Evolutionary conservation across 2,113 vertebrate genomes (phyloP).

Genomic region (Prionailurus bengalensis): DNA sequence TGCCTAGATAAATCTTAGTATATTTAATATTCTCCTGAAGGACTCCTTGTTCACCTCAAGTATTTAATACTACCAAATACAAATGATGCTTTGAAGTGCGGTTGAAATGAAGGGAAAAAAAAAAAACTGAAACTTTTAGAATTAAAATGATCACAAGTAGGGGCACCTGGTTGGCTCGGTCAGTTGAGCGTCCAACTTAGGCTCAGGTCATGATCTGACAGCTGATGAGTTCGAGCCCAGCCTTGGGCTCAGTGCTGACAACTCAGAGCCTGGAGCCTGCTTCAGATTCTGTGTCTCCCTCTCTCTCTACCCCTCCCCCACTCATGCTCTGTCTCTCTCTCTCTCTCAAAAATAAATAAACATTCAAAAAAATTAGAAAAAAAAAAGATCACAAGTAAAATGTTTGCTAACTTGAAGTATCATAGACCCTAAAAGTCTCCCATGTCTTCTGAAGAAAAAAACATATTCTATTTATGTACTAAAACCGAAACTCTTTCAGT

Average conservation of each 20-base stretch:
- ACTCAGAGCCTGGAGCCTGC: too few relatives aligned
- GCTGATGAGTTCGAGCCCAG: too few relatives aligned
- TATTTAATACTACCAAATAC: neutral
- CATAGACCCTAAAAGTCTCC: neutral
- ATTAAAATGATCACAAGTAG: neutral
- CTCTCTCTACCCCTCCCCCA: too few relatives aligned
- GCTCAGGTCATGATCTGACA: too few relatives aligned
- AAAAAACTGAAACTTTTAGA: neutral
- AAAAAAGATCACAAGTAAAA: neutral
- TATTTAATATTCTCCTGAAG: neutral
- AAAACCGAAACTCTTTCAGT: neutral
- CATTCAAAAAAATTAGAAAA: neutral
- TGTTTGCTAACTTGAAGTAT: neutral
- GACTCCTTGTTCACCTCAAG: neutral
- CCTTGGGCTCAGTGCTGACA: too few relatives aligned
- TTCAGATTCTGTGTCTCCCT: too few relatives aligned
- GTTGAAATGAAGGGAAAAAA: neutral
- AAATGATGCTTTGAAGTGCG: neutral
- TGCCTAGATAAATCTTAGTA: neutral
- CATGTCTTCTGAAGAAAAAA: neutral
- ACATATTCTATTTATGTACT: neutral
- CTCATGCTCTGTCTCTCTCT: too few relatives aligned
- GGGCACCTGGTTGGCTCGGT: too few relatives aligned
- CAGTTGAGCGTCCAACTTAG: too few relatives aligned
- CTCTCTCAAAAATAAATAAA: too few relatives aligned